These are phyloP conservation scores for Chionomys nivalis DNA, from an alignment of 2,113 vertebrate genomes.

Conservation along the genomic window DNA sequence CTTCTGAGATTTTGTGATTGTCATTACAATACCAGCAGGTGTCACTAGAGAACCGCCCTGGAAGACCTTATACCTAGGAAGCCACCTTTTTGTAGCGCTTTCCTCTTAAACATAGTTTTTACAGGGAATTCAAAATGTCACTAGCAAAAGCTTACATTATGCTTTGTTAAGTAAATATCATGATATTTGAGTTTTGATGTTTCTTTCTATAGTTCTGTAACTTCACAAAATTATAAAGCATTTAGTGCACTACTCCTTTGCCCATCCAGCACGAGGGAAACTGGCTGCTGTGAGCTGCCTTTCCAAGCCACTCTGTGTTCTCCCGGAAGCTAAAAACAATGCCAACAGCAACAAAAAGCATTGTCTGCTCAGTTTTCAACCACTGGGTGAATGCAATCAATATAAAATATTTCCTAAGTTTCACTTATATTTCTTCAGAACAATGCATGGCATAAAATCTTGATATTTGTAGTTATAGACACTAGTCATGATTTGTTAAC, in stretches of 20 bases:
- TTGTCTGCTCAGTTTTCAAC: not conserved
- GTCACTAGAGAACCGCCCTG: conserved; percentile 79
- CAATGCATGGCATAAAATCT: not conserved
- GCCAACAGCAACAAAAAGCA: not conserved
- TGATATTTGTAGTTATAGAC: not conserved
- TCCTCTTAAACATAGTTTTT: not conserved
- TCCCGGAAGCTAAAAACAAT: not conserved
- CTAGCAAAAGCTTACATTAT: not conserved
- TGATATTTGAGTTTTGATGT: not conserved
- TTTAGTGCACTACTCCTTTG: not conserved
- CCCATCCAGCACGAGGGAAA: not conserved
- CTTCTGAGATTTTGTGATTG: not conserved
- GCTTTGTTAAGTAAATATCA: not conserved
- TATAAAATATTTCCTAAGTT: not conserved
- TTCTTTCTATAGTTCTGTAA: not conserved
- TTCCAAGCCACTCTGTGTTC: not conserved
- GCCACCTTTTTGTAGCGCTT: not conserved
- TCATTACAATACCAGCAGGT: conserved; percentile 84
- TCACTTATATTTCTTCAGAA: conserved; percentile 4
- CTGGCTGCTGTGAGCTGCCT: not conserved
- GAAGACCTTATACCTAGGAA: not conserved
- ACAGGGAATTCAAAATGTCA: not conserved
- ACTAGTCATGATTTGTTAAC: not conserved
- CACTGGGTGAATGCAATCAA: not conserved
- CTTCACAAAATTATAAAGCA: not conserved